Conservation (phyloP, 2,113 vertebrate species). For the Bubo bubo region DNA sequence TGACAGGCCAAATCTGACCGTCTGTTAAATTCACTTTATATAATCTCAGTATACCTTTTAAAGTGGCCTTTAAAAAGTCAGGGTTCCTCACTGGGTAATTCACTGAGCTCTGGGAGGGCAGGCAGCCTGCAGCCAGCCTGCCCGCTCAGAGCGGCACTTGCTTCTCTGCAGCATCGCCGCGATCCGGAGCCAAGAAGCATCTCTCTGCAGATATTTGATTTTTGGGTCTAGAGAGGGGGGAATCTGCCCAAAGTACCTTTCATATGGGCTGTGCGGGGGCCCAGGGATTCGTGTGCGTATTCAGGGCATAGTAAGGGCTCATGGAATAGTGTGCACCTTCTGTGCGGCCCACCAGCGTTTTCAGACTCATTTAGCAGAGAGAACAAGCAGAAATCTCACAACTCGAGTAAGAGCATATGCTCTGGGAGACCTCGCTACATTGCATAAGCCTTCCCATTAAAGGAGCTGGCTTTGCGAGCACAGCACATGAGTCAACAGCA, state of each 20-base stretch:
- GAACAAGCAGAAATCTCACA: conserved; percentile 29
- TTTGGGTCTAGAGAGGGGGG: neutral
- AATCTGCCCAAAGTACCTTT: neutral
- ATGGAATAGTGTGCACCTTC: neutral
- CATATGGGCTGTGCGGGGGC: neutral
- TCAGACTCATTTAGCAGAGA: conserved; percentile 21
- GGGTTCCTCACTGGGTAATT: neutral
- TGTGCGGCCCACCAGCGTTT: neutral
- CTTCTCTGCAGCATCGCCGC: neutral
- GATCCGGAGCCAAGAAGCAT: neutral
- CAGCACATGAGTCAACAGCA: conserved; percentile 63
- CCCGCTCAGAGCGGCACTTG: neutral
- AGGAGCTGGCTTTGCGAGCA: conserved; percentile 59
- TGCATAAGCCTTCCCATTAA: conserved; percentile 60
- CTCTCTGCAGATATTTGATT: neutral
- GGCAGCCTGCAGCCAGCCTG: neutral
- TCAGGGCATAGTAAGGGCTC: conserved; percentile 11
- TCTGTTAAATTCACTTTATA: conserved; percentile 40
- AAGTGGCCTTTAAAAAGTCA: neutral
- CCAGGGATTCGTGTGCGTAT: neutral
- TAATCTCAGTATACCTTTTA: neutral
- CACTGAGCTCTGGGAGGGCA: neutral
- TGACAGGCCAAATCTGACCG: conserved; percentile 33
- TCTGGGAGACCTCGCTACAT: conserved; percentile 55
- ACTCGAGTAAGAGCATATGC: conserved; percentile 48